These are phyloP conservation scores for Pseudobourletiella spinata DNA, from an alignment of 1,140 invertebrate species.

Conservation along the genomic window DNA sequence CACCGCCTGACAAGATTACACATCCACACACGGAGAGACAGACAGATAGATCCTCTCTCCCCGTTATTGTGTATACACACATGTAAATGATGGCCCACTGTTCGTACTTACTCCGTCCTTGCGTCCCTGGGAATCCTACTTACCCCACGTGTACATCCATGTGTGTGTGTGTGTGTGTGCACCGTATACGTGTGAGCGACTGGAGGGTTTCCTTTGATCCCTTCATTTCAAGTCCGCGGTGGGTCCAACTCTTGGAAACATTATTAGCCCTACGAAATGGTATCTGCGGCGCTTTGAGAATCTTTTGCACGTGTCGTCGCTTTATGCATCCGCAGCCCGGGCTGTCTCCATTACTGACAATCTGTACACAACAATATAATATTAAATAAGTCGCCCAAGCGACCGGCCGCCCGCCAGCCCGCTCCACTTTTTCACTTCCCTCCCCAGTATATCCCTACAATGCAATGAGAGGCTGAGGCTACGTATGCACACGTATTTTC, in stretches of 20 bases:
- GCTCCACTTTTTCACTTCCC: too few species aligned
- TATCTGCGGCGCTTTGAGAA: slow-evolving; percentile 10
- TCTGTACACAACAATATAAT: slow-evolving; percentile 3
- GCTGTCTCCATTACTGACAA: neutral
- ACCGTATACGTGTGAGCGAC: too few species aligned
- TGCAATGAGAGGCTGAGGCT: neutral
- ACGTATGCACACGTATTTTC: neutral
- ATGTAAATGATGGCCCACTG: too few species aligned
- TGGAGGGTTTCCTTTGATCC: slow-evolving; percentile 4
- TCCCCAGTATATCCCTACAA: neutral
- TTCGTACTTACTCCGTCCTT: too few species aligned
- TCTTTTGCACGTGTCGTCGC: slow-evolving; percentile 11
- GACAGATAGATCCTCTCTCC: too few species aligned
- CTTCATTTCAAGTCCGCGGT: slow-evolving; percentile 4
- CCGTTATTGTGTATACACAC: too few species aligned
- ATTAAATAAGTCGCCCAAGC: slow-evolving; percentile 2
- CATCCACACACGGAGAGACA: too few species aligned
- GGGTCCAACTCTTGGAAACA: neutral
- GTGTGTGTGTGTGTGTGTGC: too few species aligned
- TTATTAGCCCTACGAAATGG: slow-evolving; percentile 2
- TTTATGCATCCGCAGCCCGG: neutral
- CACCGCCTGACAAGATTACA: too few species aligned
- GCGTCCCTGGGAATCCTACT: too few species aligned
- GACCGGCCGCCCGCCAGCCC: too few species aligned
- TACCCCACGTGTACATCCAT: too few species aligned